phyloP scores from a whole-genome alignment of 2,888 invertebrate species.

The Tanytarsus gracilentus region DNA sequence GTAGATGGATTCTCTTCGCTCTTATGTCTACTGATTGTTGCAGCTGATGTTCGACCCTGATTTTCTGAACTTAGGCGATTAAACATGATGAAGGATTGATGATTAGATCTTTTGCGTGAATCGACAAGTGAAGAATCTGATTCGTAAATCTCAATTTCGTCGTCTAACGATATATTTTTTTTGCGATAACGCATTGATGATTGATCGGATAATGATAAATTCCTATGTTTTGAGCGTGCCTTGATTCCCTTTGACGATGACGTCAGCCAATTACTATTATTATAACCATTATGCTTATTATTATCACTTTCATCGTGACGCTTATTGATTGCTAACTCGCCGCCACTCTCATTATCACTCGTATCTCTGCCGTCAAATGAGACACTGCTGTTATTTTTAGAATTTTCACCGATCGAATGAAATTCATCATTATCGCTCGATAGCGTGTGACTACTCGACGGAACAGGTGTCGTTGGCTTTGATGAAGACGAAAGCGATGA shows the following conservation, averaged over 20 bases:
- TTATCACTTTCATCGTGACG: conserved; percentile 23
- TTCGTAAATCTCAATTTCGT: conserved; percentile 23
- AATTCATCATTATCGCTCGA: not conserved
- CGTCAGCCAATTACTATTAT: conserved; percentile 9
- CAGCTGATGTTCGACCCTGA: conserved; percentile 9
- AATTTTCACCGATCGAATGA: no score
- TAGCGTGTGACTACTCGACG: not conserved
- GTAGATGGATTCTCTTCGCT: conserved; percentile 12
- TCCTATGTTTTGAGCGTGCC: conserved; percentile 13
- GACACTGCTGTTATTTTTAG: no score
- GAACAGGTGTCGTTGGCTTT: conserved; percentile 21
- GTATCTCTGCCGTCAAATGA: no score
- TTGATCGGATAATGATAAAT: not conserved
- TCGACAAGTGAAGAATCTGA: conserved; percentile 37
- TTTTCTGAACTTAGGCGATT: conserved; percentile 19
- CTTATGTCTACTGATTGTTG: conserved; percentile 14
- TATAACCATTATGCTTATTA: not conserved
- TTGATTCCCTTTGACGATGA: conserved; percentile 12
- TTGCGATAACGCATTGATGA: not conserved
- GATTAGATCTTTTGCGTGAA: conserved; percentile 33
- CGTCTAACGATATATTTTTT: conserved; percentile 16
- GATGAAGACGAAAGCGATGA: conserved; percentile 11
- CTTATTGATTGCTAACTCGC: conserved; percentile 22
- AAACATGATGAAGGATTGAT: conserved; percentile 30
- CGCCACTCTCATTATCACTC: no score